Percentiles rank a stretch among this genome's conserved stretches.
Conservation (phyloP, 2,113 vertebrate species). For the Leiothrix lutea region DNA sequence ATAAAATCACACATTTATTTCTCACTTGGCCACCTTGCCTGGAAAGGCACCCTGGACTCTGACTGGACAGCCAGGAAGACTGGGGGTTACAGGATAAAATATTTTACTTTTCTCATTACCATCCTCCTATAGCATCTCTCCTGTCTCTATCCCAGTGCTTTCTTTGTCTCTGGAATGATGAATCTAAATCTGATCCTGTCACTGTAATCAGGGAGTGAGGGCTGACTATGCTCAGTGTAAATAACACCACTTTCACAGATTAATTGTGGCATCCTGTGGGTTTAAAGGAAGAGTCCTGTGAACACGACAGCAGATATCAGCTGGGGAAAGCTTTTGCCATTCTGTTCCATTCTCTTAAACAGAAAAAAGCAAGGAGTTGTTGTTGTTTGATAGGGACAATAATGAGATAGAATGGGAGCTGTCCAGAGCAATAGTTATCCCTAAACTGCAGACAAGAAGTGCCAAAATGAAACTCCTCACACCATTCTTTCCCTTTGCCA, state of each 20-base stretch:
- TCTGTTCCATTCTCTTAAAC: not conserved
- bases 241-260: not conserved
- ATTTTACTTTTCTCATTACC: slow-evolving; percentile 8
- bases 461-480: not conserved
- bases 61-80: not conserved
- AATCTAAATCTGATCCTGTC: not conserved
- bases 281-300: not conserved
- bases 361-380: not conserved
- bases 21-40: slow-evolving; percentile 23
- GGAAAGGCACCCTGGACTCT: not conserved
- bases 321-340: not conserved
- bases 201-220: not conserved
- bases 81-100: not conserved
- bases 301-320: not conserved
- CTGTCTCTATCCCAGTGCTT: not conserved
- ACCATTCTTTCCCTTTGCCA: not conserved
- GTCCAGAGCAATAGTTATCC: not conserved
- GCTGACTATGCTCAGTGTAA: not conserved
- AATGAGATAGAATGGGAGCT: not conserved
- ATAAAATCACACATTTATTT: slow-evolving; percentile 62
- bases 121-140: not conserved
- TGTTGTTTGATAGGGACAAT: not conserved
- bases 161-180: not conserved
- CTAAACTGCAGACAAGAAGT: not conserved
- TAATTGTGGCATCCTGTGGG: not conserved